Conservation (phyloP, 2,888 invertebrate genomes). For the Parnassius orleans region DNA sequence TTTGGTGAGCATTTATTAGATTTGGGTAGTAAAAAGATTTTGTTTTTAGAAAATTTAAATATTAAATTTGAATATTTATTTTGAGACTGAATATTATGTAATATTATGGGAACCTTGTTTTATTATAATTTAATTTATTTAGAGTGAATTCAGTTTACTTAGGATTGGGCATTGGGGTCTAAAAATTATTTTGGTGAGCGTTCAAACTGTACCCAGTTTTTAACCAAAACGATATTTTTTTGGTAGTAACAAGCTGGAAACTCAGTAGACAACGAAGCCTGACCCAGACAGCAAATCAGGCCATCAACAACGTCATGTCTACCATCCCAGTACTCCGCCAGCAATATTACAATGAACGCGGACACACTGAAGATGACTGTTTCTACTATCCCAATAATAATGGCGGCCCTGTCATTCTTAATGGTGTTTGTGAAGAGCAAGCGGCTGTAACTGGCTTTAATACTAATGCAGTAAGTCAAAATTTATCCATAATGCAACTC, state of each 20-base stretch:
- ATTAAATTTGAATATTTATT: no score
- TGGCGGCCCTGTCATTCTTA: conserved; percentile 57
- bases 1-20: no score
- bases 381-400: conserved; percentile 66
- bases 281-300: conserved; percentile 31
- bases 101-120: no score
- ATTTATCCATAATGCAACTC: no score
- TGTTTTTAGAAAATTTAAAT: no score
- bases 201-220: no score
- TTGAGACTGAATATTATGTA: no score
- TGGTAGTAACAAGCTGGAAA: conserved; percentile 61
- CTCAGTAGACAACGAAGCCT: conserved; percentile 48
- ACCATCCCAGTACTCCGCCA: conserved; percentile 51
- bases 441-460: conserved; percentile 47
- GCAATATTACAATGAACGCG: conserved; percentile 48
- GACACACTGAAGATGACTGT: conserved; percentile 54
- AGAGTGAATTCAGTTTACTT: no score
- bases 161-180: no score
- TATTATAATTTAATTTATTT: no score
- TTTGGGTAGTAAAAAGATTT: no score
- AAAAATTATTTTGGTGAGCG: no score
- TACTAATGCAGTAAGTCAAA: conserved; percentile 37
- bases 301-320: conserved; percentile 44
- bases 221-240: not conserved
- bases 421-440: conserved; percentile 54